These are phyloP conservation scores for Agonopterix heracliana DNA, from an alignment of 2,888 invertebrate genomes.

Conservation along the genomic window DNA sequence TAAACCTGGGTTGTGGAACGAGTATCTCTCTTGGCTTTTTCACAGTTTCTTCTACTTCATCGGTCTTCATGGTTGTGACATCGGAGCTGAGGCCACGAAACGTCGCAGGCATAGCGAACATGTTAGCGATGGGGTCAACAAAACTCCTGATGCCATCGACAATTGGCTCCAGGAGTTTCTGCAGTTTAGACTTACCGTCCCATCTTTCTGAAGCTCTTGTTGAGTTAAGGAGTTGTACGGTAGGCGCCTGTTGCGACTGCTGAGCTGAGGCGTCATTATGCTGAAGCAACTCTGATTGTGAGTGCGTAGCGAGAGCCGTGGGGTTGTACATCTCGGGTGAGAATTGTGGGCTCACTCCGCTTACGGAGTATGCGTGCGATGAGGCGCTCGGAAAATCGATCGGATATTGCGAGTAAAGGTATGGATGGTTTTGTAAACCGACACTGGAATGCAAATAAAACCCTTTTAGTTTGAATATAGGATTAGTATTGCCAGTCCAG, in stretches of 20 bases:
- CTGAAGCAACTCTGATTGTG: slow-evolving; percentile 61
- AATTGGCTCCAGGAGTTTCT: slow-evolving; percentile 64
- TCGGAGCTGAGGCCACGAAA: slow-evolving; percentile 61
- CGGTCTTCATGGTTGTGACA: slow-evolving; percentile 45
- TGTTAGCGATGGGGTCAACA: slow-evolving; percentile 58
- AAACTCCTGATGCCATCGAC: slow-evolving; percentile 51
- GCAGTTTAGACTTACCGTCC: slow-evolving; percentile 72
- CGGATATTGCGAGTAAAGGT: slow-evolving; percentile 73
- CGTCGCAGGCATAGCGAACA: slow-evolving; percentile 60
- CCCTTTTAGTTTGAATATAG: slow-evolving; percentile 21
- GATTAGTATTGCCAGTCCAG: not conserved
- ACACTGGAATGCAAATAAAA: slow-evolving; percentile 66
- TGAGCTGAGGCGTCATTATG: slow-evolving; percentile 66
- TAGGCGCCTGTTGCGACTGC: slow-evolving; percentile 70
- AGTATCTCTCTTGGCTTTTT: slow-evolving; percentile 57
- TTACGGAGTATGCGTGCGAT: slow-evolving; percentile 72
- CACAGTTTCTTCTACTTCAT: slow-evolving; percentile 41
- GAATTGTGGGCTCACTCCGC: slow-evolving; percentile 68
- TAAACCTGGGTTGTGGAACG: slow-evolving; percentile 59
- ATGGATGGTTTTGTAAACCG: slow-evolving; percentile 70
- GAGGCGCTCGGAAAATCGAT: slow-evolving; percentile 74
- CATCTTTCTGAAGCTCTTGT: slow-evolving; percentile 68
- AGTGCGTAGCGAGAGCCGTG: slow-evolving; percentile 52
- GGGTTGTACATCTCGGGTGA: slow-evolving; percentile 68
- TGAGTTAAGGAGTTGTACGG: slow-evolving; percentile 52